Evolutionary conservation across 2,797 vertebrate species (phyloP), one percentile per base, ranked within the genome.

Genomic region (Distichodus sexfasciatus): DNA sequence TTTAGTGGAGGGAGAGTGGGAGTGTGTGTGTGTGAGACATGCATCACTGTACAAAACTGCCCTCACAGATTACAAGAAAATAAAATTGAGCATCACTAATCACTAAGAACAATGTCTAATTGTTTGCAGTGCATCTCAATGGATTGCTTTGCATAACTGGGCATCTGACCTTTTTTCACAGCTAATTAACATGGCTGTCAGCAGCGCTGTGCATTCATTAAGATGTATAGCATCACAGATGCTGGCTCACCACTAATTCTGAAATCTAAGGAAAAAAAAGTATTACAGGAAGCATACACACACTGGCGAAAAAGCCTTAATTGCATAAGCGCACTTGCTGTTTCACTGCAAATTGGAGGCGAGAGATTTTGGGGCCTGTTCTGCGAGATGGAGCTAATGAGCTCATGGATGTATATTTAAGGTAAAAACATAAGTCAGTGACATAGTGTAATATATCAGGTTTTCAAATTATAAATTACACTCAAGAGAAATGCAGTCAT

Each of bases 181-280:
- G 70, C 78, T 82, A 81, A 89, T 88, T 86, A 90, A 84, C 77
- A 81, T 64, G 44, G 51, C 64, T 87, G 84, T 81, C 77, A 79
- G 53, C 76, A 77, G 74, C 28, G 61, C 72, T 41, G 72, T 60
- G 61, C 75, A 75, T 81, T 77, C 40, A 48, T 82, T 70, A 67
- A 72, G 51, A 84, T 71, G 60, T 47, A 75, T 38, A 43, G 48
- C 23, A 48, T 62, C 9, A 58, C 47, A 12, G 21, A 53, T 28
- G 38, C 44, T 47, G 12, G 23, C 44, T 75, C 28, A 63, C 54
- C 24, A 54, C 51, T 66, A 57, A 50, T 65, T 65, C 40, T 17
- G 36, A 59, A 26, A 72, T 2, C 15, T 41, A 17, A 48, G 33
- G 1, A 48, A 48, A 51, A 15, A n/a, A 64, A 46, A 54, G 57